These are phyloP conservation scores for Torymus aiolomorphi DNA, from an alignment of 2,888 invertebrate species.

Conservation along the genomic window DNA sequence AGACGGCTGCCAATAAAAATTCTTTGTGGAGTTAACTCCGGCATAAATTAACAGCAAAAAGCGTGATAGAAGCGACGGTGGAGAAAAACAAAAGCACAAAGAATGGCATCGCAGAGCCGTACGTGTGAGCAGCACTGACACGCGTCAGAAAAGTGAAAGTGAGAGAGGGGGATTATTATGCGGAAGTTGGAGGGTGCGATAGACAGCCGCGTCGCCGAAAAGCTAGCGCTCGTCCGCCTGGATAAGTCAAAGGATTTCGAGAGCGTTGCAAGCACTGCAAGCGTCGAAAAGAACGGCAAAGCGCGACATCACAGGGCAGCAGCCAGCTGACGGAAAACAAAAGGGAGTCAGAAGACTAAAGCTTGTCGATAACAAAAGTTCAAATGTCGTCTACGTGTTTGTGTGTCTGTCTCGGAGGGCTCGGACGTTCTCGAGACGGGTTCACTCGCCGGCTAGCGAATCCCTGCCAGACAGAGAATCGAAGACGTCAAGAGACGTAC, in stretches of 20 bases:
- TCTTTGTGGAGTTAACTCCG: too few relatives aligned
- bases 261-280: neutral
- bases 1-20: neutral
- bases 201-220: constrained; percentile 6
- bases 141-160: too few relatives aligned
- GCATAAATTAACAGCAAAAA: too few relatives aligned
- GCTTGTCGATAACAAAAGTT: constrained; percentile 27
- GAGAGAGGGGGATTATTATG: too few relatives aligned
- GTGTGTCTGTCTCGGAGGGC: neutral
- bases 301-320: neutral
- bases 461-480: neutral
- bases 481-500: constrained; percentile 20
- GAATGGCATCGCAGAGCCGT: too few relatives aligned
- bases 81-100: too few relatives aligned
- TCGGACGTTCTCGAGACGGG: constrained; percentile 19
- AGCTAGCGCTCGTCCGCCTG: constrained; percentile 33
- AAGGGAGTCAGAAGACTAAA: neutral
- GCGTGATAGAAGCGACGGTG: too few relatives aligned
- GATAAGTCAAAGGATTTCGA: constrained; percentile 28
- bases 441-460: neutral
- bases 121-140: too few relatives aligned
- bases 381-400: constrained; percentile 16
- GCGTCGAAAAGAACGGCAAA: constrained; percentile 12
- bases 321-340: neutral
- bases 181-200: too few relatives aligned